phyloP scores from a whole-genome alignment of 2,888 invertebrate genomes.

The Platycheirus rosarum region DNA sequence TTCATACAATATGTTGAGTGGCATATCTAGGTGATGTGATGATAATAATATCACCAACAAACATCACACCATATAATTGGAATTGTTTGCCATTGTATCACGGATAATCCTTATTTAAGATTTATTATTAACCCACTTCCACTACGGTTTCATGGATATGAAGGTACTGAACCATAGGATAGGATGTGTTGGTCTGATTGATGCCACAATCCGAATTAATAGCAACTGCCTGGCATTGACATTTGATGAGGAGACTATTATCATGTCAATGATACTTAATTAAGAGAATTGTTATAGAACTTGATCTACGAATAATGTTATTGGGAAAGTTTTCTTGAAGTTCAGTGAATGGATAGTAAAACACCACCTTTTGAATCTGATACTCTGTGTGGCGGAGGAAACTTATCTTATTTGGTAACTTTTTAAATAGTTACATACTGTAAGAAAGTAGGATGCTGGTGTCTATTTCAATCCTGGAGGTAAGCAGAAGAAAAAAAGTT shows the following conservation, averaged over 20 bases:
- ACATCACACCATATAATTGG: slow-evolving; percentile 49
- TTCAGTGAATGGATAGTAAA: neutral
- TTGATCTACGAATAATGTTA: slow-evolving; percentile 5
- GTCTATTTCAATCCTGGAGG: too few species aligned
- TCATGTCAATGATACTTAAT: slow-evolving; percentile 25
- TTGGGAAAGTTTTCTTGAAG: neutral
- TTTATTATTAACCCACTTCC: slow-evolving; percentile 50
- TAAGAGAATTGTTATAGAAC: slow-evolving; percentile 8
- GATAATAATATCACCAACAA: slow-evolving; percentile 33
- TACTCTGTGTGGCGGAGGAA: too few species aligned
- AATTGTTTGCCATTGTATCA: slow-evolving; percentile 45
- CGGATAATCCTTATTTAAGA: slow-evolving; percentile 54
- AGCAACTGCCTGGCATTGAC: slow-evolving; percentile 6
- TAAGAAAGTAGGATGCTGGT: too few species aligned
- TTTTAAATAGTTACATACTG: too few species aligned
- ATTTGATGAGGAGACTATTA: slow-evolving; percentile 1
- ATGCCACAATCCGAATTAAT: slow-evolving; percentile 4
- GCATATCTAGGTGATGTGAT: slow-evolving; percentile 22
- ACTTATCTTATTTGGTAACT: too few species aligned
- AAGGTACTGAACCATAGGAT: neutral
- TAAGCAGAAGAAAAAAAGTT: too few species aligned
- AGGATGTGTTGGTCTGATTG: slow-evolving; percentile 4
- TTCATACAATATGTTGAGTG: slow-evolving; percentile 40
- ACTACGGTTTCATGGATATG: too few species aligned
- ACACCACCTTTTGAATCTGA: too few species aligned